Conservation (phyloP, 2,888 invertebrate genomes). For the Sphaerophoria rueppellii region DNA sequence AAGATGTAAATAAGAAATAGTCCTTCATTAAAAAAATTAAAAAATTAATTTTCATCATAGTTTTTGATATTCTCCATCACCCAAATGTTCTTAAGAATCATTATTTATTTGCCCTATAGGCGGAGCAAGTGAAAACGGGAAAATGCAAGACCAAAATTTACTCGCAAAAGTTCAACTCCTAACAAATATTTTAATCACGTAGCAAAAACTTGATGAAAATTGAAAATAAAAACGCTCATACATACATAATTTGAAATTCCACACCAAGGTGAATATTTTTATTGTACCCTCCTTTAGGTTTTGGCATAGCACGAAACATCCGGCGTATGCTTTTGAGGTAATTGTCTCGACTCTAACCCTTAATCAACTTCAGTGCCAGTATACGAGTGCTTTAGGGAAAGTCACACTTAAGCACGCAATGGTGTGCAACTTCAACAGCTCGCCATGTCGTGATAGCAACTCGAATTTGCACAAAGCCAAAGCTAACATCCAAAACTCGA, state of each 20-base stretch:
- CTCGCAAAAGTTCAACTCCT: background rate
- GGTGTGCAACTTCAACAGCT: slow-evolving; percentile 29
- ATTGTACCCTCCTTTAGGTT: background rate
- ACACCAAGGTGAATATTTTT: slow-evolving; percentile 15
- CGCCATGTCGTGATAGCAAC: slow-evolving; percentile 21
- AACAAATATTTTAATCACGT: background rate
- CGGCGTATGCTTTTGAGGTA: slow-evolving; percentile 46
- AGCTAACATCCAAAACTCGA: background rate
- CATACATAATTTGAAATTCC: slow-evolving; percentile 15
- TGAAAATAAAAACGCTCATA: background rate
- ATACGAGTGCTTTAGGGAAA: slow-evolving; percentile 28
- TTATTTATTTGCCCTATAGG: too few relatives aligned
- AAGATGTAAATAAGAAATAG: too few relatives aligned
- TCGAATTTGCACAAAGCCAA: slow-evolving; percentile 42
- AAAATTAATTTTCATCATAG: too few relatives aligned
- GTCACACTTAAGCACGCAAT: slow-evolving; percentile 63
- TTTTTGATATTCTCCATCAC: too few relatives aligned
- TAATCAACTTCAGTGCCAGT: background rate
- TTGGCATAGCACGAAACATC: slow-evolving; percentile 31
- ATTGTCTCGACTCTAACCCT: slow-evolving; percentile 43
- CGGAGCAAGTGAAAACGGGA: too few relatives aligned
- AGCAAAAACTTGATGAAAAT: background rate
- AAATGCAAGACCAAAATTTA: too few relatives aligned
- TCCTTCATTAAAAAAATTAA: too few relatives aligned
- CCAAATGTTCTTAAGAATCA: too few relatives aligned